Evolutionary conservation across 1,140 invertebrate genomes (phyloP), one percentile per base, ranked within the genome.

Genomic region (Apis dorsata): DNA sequence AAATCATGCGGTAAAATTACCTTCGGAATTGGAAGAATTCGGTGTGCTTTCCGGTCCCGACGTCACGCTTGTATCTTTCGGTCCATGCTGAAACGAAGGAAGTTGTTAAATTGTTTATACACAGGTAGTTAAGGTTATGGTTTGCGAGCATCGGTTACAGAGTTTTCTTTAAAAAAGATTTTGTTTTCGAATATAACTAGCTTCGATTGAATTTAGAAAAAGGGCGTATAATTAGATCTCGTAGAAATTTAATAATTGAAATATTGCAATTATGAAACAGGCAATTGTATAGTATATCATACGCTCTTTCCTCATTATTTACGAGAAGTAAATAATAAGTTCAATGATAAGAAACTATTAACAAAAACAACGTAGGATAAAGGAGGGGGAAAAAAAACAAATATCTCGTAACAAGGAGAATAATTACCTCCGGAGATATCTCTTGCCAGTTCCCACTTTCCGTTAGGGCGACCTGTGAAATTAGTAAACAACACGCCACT

Each of bases 401-500:
- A 34, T 34, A 17, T 28, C 24, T 21, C 11, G n/a, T 24, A 44
- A n/a, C 24, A 24, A 66, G 1, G 13, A 60, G 59, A 65, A 79
- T 81, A 91, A 79, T 91, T 94, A 94, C 94, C 92, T 94, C 91
- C 57, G 89, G 87, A 5, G 91, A 90, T 84, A 95, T 93, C 92
- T 95, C 95, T 84, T 94, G 94, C 94, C 94, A 95, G 62, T 92
- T 93, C 85, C 95, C 95, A 85, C 89, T 92, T 88, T 94, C 93
- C 74, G 91, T 94, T 86, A 94, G 86, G 85, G 94, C 92, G 82
- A 95, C 94, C 95, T 95, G 89, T 89, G 85, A 87, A 81, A 91
- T 93, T 92, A 93, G 88, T 91, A 90, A 93, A 92, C 89, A 44
- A 92, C 90, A 89, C 86, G 77, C 88, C 90, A 92, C 90, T 88